These are phyloP conservation scores for Carpatolechia fugitivella DNA, from an alignment of 2,888 invertebrate species.

Conservation along the genomic window DNA sequence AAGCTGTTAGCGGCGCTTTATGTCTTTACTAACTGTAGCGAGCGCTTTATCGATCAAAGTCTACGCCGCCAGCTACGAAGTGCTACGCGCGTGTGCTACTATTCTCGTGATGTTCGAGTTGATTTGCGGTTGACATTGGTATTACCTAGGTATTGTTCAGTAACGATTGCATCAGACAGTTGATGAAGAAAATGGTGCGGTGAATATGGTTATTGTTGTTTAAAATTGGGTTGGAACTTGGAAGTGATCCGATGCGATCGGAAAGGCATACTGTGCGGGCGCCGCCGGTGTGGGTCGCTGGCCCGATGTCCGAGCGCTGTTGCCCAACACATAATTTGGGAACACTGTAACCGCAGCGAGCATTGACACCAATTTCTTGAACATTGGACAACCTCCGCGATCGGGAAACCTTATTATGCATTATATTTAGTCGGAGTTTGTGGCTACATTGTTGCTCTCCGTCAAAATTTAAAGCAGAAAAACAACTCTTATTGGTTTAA, in stretches of 20 bases:
- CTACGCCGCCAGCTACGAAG: constrained; percentile 34
- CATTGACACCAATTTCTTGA: constrained; percentile 75
- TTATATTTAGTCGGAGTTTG: constrained; percentile 26
- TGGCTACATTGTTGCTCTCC: too few species aligned
- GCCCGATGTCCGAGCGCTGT: constrained; percentile 35
- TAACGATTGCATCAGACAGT: background rate
- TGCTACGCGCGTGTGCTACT: constrained; percentile 35
- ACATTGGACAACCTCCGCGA: constrained; percentile 55
- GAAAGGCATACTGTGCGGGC: constrained; percentile 50
- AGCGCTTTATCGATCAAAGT: constrained; percentile 18
- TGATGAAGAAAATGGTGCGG: background rate
- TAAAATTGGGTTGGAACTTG: constrained; percentile 25
- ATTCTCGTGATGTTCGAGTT: background rate
- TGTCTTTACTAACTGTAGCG: constrained; percentile 34
- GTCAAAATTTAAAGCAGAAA: too few species aligned
- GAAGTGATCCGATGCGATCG: constrained; percentile 55
- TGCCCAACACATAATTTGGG: constrained; percentile 74
- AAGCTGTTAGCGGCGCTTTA: constrained; percentile 43
- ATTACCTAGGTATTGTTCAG: background rate
- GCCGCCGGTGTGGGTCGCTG: constrained; percentile 54
- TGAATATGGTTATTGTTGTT: constrained; percentile 6
- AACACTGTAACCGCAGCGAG: constrained; percentile 76
- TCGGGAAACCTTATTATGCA: constrained; percentile 39
- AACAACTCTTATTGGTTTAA: too few species aligned
- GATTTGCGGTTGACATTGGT: constrained; percentile 3